Base-by-base conservation (phyloP, 2,888 invertebrate genomes). In the Lithophane socia region DNA sequence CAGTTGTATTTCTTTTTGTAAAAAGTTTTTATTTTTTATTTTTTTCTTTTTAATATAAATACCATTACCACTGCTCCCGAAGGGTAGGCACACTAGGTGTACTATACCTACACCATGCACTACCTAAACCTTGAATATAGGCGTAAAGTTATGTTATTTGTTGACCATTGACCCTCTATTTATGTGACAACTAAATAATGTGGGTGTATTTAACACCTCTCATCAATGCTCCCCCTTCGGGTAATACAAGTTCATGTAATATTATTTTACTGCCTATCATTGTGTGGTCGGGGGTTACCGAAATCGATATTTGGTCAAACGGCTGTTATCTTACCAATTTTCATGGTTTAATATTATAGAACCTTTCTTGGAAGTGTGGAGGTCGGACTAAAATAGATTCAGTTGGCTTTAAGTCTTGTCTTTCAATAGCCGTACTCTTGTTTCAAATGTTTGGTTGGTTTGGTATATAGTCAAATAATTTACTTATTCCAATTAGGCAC, bases 291-390 rank as follows among this genome's bases (percentile, higher is more conserved):
- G 56, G 47, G 60, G 64, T n/a, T 56, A 52, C 24, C 0, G 3
- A 13, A 10, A 69, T 79, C 79, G 79, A 81, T 83, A 83, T 60
- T 60, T 49, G 18, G 24, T 13, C n/a, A 24, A 60, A 29, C 49
- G 54, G 37, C 3, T 56, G 13, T 61, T 66, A 37, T 37, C 29
- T 42, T 44, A 72, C 54, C 60, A 69, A 78, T 78, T 60, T 68
- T 56, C 71, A 29, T 65, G 24, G 72, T 72, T 77, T 2, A 64
- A 72, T 65, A 65, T 69, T 72, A 44, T 56, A 78, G 49, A 21
- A 13, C 42, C 10, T 29, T 77, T 77, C 78, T 65, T 69, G 29
- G 83, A 78, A 81, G 8, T 60, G 21, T 52, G 47, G 78, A n/a
- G 37, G 64, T 8, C 2, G 7, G 24, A 2, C 44, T 18, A 42